Evolutionary conservation across 1,140 invertebrate genomes (phyloP), one percentile per base, ranked within the genome.

Genomic region (Drosophila subpulchrella): DNA sequence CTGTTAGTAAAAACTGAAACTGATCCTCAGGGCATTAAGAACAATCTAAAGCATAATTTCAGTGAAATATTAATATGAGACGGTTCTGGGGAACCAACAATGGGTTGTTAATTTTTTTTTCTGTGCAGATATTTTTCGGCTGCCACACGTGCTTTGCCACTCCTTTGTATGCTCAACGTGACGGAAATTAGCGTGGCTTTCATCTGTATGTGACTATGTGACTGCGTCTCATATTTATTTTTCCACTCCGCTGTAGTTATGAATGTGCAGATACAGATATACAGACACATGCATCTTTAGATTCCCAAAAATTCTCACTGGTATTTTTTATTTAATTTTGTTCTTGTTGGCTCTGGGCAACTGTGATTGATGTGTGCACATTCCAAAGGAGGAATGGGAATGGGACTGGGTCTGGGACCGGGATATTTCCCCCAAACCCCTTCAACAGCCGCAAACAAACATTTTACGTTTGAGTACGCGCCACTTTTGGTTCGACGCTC

Each of bases 121-220:
- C 53, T 10, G 27, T 72, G 56, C 67, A 76, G 42, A 46, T 41
- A 65, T 66, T 65, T 41, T 41, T 39, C 32, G 63, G 58, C n/a
- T 61, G 55, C 71, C 82, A 79, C 70, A 86, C 82, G 83, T 82
- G 63, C 62, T 68, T 53, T 70, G 84, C 58, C 73, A 55, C 74
- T 84, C 66, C 84, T 89, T 89, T 89, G 85, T 89, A 65, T 89
- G 84, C 84, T 78, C 84, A 89, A 89, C 85, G 84, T 89, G 84
- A 89, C 84, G 84, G 84, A 89, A 89, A 89, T 89, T 89, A 89
- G 84, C 84, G 84, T 81, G 46, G 66, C 75, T 51, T 86, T 68
- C 67, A 58, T 71, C 38, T 53, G 34, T 58, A 36, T 72, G 46
- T 65, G 46, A 54, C 17, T 63, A 58, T 66, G 17, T 81, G 47